These are phyloP conservation scores for Acronicta aceris DNA, from an alignment of 2,888 invertebrate genomes.

Conservation along the genomic window DNA sequence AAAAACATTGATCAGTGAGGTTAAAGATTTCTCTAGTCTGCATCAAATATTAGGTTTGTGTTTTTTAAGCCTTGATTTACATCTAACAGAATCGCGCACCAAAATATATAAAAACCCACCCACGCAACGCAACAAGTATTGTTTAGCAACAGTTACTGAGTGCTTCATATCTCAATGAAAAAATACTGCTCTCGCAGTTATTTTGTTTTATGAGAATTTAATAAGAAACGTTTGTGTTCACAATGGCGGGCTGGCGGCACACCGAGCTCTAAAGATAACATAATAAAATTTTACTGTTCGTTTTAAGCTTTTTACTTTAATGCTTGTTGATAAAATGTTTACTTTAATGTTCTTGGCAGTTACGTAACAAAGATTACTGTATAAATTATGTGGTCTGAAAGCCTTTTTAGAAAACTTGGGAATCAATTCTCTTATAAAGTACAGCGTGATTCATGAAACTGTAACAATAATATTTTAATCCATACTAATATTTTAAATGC, in stretches of 20 bases:
- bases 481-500: too few species aligned
- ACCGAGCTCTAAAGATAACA: constrained; percentile 17
- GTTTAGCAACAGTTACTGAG: constrained; percentile 19
- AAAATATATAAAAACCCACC: constrained; percentile 8
- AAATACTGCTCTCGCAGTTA: constrained; percentile 48
- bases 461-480: too few species aligned
- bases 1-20: constrained; percentile 35
- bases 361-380: too few species aligned
- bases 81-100: constrained; percentile 3
- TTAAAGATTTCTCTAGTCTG: constrained; percentile 37
- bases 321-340: constrained; percentile 23
- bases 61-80: constrained; percentile 9
- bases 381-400: too few species aligned
- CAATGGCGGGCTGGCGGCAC: constrained; percentile 16
- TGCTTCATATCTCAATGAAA: constrained; percentile 31
- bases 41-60: constrained; percentile 12
- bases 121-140: constrained; percentile 36
- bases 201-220: constrained; percentile 62
- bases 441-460: too few species aligned
- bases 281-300: constrained; percentile 14
- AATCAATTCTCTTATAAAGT: too few species aligned
- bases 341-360: neutral
- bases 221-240: constrained; percentile 51
- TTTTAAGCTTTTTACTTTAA: constrained; percentile 24
- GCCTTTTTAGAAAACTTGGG: too few species aligned